Conservation (phyloP, 2,797 vertebrate species). For the Chlorospingus semifuscus region DNA sequence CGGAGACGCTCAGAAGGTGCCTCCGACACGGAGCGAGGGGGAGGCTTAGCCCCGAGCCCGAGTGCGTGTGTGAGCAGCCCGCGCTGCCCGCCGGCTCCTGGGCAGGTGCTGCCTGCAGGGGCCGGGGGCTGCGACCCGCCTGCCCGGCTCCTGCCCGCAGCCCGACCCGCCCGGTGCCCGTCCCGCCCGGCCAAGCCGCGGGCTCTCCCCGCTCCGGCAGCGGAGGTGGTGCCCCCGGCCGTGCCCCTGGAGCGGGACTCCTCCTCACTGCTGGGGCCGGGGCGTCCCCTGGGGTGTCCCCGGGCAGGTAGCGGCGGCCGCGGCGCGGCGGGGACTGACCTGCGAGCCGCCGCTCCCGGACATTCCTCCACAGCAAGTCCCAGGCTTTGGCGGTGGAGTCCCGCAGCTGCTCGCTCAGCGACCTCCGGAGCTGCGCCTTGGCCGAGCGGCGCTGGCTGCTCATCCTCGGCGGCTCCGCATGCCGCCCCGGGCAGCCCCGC, state of each 20-base stretch:
- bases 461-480: slow-evolving; percentile 23
- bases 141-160: background rate
- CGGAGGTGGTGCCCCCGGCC: background rate
- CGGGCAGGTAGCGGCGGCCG: background rate
- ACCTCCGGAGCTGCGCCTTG: slow-evolving; percentile 83
- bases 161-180: background rate
- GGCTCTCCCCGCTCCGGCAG: background rate
- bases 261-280: background rate
- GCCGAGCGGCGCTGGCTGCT: slow-evolving; percentile 28
- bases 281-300: background rate
- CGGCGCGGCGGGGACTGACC: slow-evolving; percentile 75
- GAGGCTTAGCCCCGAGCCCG: background rate
- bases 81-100: background rate
- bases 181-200: background rate
- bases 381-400: slow-evolving; percentile 89
- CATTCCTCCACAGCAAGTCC: slow-evolving; percentile 89
- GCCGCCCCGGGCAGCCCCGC: slow-evolving; percentile 15
- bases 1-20: background rate
- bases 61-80: background rate
- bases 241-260: background rate
- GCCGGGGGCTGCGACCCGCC: background rate
- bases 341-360: slow-evolving; percentile 88
- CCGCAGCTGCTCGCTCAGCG: slow-evolving; percentile 88
- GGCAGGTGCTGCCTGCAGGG: background rate
- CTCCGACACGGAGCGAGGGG: background rate